Evolutionary conservation across 2,888 invertebrate species (phyloP).

Genomic region (Stenichneumon culpator): DNA sequence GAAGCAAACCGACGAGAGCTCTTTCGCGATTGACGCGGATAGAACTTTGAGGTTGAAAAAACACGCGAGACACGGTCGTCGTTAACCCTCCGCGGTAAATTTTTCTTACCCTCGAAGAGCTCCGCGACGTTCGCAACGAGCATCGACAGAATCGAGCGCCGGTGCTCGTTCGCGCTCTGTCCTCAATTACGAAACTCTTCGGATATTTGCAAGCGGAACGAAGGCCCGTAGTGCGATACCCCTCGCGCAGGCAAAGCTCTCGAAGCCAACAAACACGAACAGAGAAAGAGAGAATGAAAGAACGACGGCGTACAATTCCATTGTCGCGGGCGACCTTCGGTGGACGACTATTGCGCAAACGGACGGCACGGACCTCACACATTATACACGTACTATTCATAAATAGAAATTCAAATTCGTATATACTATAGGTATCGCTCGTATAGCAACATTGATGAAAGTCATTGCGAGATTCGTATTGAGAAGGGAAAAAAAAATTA

Average conservation of each 20-base stretch:
- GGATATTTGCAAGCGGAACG: constrained; percentile 73
- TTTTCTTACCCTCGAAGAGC: constrained; percentile 49
- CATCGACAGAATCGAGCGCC: constrained; percentile 7
- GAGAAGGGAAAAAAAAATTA: constrained; percentile 30
- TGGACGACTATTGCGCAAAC: constrained; percentile 75
- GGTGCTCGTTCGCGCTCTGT: constrained; percentile 62
- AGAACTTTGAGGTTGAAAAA: neutral
- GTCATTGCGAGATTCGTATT: constrained; percentile 64
- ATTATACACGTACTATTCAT: constrained; percentile 67
- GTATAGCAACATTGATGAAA: constrained; percentile 67
- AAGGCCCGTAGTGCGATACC: constrained; percentile 63
- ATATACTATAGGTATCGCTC: constrained; percentile 61
- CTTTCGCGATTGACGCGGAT: neutral
- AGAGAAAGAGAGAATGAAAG: constrained; percentile 55
- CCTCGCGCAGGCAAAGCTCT: constrained; percentile 63
- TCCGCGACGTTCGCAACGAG: constrained; percentile 14
- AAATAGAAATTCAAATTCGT: constrained; percentile 60
- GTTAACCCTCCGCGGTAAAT: constrained; percentile 64
- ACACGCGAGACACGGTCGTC: constrained; percentile 48
- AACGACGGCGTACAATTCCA: constrained; percentile 71
- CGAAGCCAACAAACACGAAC: constrained; percentile 36
- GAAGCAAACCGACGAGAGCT: neutral
- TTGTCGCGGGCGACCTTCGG: constrained; percentile 76
- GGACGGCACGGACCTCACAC: constrained; percentile 73
- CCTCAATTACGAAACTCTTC: constrained; percentile 72